Evolutionary conservation across 2,113 vertebrate species (phyloP), one percentile per base, ranked within the genome.

Genomic region (Microcebus tavaratra): DNA sequence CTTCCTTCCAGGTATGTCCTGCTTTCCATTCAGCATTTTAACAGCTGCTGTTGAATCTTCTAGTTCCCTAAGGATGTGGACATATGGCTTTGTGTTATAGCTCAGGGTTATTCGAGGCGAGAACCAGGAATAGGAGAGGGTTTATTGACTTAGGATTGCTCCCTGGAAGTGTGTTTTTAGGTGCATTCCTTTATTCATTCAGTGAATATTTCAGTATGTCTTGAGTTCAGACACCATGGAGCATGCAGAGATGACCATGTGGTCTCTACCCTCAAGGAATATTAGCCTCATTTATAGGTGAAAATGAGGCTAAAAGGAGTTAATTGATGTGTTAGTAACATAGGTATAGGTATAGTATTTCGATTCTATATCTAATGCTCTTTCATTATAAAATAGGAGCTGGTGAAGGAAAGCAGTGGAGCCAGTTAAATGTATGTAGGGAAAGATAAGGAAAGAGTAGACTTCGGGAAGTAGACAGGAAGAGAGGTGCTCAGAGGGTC

Each of bases 1-100:
- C 99, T 0, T 99, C 99, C 68, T 99, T 99, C 97, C 99, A 99
- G 99, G 99, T 99, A 82, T 4, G 96, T 83, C 87, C 29, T 57
- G 45, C 57, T 88, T 85, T 85, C 81, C 14, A 0, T 36, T 29
- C 27, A 36, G 23, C n/a, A n/a, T 50, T 13, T 25, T 80, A 36
- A 34, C 57, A 50, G 59, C 83, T 80, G 65, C 45, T 50, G 31
- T 25, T 48, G 20, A 78, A 11, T 70, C 31, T 91, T 42, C 8
- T 55, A 57, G 25, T 48, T 79, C 34, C 50, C 57, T 5, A 34
- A 36, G 80, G 68, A 50, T 0, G 2, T 17, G 27, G 61, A 13
- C 68, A 5, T 27, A 27, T 27, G 65, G 45, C 68, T 85, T 31
- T 73, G 92, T 68, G 34, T 27, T 88, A 65, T 27, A 21, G 4